phyloP scores from a whole-genome alignment of 2,888 invertebrate genomes.

The Incurvaria masculella region DNA sequence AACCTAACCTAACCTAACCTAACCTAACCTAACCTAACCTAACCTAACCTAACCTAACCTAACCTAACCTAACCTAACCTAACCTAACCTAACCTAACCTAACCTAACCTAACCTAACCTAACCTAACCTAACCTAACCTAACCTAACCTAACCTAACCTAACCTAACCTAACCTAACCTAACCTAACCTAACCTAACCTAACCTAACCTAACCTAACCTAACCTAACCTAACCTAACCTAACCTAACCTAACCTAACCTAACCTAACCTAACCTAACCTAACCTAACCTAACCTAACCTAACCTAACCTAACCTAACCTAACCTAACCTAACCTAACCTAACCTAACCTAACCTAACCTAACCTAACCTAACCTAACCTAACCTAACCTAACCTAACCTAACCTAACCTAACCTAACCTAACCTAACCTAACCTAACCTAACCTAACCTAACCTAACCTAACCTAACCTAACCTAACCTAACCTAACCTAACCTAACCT shows the following conservation, averaged over 20 bases:
- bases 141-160: slow-evolving; percentile 3
- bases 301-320: slow-evolving; percentile 3
- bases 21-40: too few species aligned
- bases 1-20: slow-evolving; percentile 1
- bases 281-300: slow-evolving; percentile 3
- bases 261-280: slow-evolving; percentile 3
- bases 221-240: slow-evolving; percentile 2
- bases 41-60: not conserved
- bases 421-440: slow-evolving; percentile 3
- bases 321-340: slow-evolving; percentile 3
- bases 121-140: not conserved
- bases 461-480: slow-evolving; percentile 3
- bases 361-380: slow-evolving; percentile 3
- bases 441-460: slow-evolving; percentile 3
- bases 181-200: slow-evolving; percentile 3
- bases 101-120: not conserved
- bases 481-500: slow-evolving; percentile 3
- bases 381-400: slow-evolving; percentile 3
- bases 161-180: slow-evolving; percentile 3
- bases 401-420: slow-evolving; percentile 3
- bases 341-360: slow-evolving; percentile 3
- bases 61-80: not conserved
- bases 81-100: not conserved
- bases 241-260: slow-evolving; percentile 3
- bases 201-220: slow-evolving; percentile 3